These are phyloP conservation scores for Aphrophora alni DNA, from an alignment of 2,888 invertebrate genomes.

Conservation along the genomic window DNA sequence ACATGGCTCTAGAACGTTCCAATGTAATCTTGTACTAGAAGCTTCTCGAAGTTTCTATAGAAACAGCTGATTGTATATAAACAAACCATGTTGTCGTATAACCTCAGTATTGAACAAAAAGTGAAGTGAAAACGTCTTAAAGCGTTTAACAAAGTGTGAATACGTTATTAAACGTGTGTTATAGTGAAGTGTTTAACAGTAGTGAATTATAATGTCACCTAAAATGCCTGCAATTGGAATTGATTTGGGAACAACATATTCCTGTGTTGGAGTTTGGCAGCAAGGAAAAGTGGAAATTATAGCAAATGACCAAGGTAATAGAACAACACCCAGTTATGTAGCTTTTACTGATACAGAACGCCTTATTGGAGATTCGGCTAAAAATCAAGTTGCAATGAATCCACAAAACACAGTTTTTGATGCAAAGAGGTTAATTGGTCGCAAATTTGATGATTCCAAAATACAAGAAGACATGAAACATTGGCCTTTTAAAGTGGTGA, in stretches of 20 bases:
- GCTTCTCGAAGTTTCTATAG: not conserved
- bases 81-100: not conserved
- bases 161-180: not conserved
- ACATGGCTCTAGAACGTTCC: slow-evolving; percentile 26
- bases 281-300: too few species aligned
- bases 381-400: too few species aligned
- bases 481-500: slow-evolving; percentile 81
- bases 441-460: slow-evolving; percentile 69
- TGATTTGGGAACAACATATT: too few species aligned
- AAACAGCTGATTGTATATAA: slow-evolving; percentile 19
- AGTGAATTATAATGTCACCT: slow-evolving; percentile 14
- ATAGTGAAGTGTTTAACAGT: not conserved
- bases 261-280: too few species aligned
- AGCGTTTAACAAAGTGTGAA: not conserved
- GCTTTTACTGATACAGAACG: too few species aligned
- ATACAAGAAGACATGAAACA: slow-evolving; percentile 81
- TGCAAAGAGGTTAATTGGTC: too few species aligned
- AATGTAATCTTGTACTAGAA: not conserved
- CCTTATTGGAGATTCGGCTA: slow-evolving; percentile 57
- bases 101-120: not conserved
- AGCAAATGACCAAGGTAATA: too few species aligned
- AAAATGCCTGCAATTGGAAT: slow-evolving; percentile 74
- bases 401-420: too few species aligned
- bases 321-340: slow-evolving; percentile 81
- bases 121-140: not conserved